Conservation (phyloP, 2,797 vertebrate genomes). For the Myripristis jacobus region DNA sequence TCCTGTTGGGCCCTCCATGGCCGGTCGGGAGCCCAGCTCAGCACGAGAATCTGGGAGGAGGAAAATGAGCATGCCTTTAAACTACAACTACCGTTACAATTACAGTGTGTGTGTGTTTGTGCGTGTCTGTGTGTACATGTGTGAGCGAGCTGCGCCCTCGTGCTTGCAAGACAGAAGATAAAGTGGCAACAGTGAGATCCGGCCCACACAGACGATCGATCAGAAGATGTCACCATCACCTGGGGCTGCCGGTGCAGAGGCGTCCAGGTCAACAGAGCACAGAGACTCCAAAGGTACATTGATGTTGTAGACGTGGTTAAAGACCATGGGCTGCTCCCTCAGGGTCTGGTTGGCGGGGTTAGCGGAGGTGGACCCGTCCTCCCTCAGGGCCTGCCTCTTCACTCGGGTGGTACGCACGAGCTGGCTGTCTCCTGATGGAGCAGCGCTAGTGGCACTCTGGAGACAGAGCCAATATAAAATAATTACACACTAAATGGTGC, state of each 20-base stretch:
- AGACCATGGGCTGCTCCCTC: constrained; percentile 90
- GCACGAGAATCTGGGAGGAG: constrained; percentile 59
- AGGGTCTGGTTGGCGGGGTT: constrained; percentile 82
- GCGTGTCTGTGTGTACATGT: not conserved
- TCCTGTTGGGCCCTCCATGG: constrained; percentile 69
- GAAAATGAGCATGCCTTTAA: not conserved
- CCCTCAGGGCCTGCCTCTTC: constrained; percentile 79
- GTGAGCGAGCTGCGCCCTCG: not conserved
- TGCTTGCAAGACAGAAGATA: not conserved
- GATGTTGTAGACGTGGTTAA: constrained; percentile 98
- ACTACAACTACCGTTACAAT: not conserved
- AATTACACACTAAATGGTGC: not conserved
- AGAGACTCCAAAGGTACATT: constrained; percentile 93
- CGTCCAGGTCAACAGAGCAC: constrained; percentile 87
- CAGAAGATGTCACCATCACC: constrained; percentile 50
- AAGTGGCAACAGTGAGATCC: constrained; percentile 8
- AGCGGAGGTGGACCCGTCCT: constrained; percentile 56
- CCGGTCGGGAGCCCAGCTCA: constrained; percentile 68
- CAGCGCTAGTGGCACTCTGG: constrained; percentile 65
- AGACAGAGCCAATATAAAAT: constrained; percentile 50
- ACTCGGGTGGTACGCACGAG: constrained; percentile 85
- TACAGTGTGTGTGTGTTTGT: not conserved
- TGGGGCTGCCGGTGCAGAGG: constrained; percentile 54
- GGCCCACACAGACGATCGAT: constrained; percentile 18
- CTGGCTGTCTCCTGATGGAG: constrained; percentile 82